phyloP scores from a whole-genome alignment of 2,797 vertebrate species.

The Scarus forsteni region DNA sequence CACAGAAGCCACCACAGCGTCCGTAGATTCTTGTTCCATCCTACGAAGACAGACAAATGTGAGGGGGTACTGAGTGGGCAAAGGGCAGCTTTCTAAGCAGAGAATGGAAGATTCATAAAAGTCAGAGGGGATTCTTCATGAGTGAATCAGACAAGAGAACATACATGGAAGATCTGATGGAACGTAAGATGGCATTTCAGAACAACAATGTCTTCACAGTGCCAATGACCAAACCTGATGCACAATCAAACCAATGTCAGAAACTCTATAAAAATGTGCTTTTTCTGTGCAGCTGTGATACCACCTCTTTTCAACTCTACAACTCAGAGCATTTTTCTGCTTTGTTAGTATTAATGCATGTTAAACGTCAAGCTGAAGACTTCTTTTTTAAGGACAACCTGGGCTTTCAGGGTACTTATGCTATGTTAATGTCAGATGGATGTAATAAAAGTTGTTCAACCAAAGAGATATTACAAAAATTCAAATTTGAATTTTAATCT shows the following conservation, averaged over 20 bases:
- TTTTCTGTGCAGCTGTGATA: too few species aligned
- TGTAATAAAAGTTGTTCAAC: too few species aligned
- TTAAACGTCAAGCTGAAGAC: too few species aligned
- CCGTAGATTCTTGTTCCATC: conserved; percentile 95
- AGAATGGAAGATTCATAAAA: conserved; percentile 53
- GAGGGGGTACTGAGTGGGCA: conserved; percentile 59
- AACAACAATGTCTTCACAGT: conserved; percentile 20
- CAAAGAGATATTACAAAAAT: too few species aligned
- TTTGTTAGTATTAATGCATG: too few species aligned
- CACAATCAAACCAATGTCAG: neutral
- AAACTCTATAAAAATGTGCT: too few species aligned
- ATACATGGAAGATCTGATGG: conserved; percentile 12
- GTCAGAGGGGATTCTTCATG: conserved; percentile 62
- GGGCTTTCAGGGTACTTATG: too few species aligned
- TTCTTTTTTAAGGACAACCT: too few species aligned
- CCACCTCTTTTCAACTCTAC: too few species aligned
- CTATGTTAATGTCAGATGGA: too few species aligned
- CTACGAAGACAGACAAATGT: conserved; percentile 76
- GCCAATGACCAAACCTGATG: conserved; percentile 5
- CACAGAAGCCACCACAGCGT: conserved; percentile 97
- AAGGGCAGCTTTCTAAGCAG: conserved; percentile 47
- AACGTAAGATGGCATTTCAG: conserved; percentile 36
- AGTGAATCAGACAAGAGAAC: conserved; percentile 57
- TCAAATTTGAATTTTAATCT: too few species aligned
- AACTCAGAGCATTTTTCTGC: too few species aligned